These are phyloP conservation scores for Myiagra hebetior DNA, from an alignment of 2,113 vertebrate species.

Conservation along the genomic window DNA sequence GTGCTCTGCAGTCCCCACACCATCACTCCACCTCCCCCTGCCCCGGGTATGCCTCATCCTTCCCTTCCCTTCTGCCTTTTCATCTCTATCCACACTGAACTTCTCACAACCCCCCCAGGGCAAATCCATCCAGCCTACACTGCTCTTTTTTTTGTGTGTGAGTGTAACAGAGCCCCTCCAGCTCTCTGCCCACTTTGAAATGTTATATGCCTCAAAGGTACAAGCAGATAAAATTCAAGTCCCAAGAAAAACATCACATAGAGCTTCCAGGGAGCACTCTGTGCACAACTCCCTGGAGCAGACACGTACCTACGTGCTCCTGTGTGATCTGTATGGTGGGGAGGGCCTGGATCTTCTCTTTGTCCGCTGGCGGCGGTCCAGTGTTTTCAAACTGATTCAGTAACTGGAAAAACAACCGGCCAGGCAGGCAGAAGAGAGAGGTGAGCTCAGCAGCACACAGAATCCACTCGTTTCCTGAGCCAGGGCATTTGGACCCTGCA, in stretches of 20 bases:
- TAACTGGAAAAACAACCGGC: slow-evolving; percentile 76
- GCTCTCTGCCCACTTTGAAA: background rate
- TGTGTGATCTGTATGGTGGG: slow-evolving; percentile 88
- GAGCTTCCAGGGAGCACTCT: background rate
- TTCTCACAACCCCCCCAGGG: background rate
- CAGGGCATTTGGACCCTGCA: background rate
- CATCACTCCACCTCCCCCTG: too few species aligned
- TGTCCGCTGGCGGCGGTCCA: slow-evolving; percentile 94
- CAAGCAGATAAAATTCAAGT: background rate
- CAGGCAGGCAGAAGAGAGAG: background rate
- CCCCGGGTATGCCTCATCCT: background rate
- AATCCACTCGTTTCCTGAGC: background rate
- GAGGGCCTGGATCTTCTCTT: slow-evolving; percentile 92
- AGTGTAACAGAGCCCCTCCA: background rate
- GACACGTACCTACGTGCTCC: slow-evolving; percentile 87
- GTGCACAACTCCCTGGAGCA: background rate
- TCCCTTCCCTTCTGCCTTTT: background rate
- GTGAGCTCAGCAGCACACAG: background rate
- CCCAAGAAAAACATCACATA: background rate
- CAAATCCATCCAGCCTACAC: background rate
- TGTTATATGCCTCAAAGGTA: background rate
- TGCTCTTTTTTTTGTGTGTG: background rate
- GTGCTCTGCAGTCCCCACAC: background rate
- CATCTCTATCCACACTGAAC: background rate
- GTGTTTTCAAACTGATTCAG: slow-evolving; percentile 99